Percentiles rank a stretch among this genome's conserved stretches.
phyloP scores from a whole-genome alignment of 2,888 invertebrate genomes.

The Tetropium fuscum region DNA sequence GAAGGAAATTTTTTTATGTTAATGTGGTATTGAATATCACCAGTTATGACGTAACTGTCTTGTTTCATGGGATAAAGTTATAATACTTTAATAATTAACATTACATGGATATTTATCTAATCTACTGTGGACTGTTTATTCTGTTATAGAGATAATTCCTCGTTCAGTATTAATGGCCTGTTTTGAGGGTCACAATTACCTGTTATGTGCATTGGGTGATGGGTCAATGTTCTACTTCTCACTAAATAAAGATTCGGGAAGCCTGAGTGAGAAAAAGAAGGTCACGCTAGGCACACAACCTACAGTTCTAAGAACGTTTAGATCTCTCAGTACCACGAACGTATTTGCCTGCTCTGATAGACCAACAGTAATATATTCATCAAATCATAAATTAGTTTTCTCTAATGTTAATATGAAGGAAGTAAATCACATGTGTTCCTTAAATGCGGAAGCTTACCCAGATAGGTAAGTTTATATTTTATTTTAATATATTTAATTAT shows the following conservation, averaged over 20 bases:
- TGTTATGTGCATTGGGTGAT: conserved; percentile 95
- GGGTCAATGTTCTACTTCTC: conserved; percentile 98
- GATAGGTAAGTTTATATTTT: conserved; percentile 84
- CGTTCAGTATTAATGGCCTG: conserved; percentile 95
- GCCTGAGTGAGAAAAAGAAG: conserved; percentile 89
- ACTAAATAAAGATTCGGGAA: conserved; percentile 80
- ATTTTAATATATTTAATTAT: too few species aligned
- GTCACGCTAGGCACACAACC: conserved; percentile 98
- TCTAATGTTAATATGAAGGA: conserved; percentile 97
- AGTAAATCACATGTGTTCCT: conserved; percentile 97
- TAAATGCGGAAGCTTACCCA: conserved; percentile 95
- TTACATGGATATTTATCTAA: too few species aligned
- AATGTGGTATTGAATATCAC: too few species aligned
- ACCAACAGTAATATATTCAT: conserved; percentile 98
- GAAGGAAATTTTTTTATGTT: too few species aligned
- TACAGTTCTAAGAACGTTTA: conserved; percentile 90
- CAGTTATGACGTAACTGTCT: too few species aligned
- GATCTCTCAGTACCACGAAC: conserved; percentile 91
- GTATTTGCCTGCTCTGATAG: conserved; percentile 99
- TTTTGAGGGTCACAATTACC: conserved; percentile 91
- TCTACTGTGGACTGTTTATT: too few species aligned
- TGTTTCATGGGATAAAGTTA: too few species aligned
- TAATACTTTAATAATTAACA: too few species aligned
- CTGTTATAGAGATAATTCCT: conserved; percentile 89
- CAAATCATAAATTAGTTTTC: conserved; percentile 98